Conservation (phyloP, 2,113 vertebrate genomes). For the Dicrurus megarhynchus region DNA sequence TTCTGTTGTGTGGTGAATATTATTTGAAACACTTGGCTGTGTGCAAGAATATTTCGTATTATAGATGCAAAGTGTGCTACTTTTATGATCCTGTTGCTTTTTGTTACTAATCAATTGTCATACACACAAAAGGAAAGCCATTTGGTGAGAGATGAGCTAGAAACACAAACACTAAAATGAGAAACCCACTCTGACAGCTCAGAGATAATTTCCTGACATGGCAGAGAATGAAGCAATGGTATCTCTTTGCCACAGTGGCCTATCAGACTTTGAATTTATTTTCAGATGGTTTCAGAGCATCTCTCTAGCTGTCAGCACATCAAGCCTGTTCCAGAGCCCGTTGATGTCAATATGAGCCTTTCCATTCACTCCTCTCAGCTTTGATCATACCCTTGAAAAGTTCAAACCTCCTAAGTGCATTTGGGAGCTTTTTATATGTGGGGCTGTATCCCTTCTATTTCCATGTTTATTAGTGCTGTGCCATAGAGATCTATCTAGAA, state of each 20-base stretch:
- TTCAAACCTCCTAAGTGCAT: neutral
- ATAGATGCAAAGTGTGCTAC: conserved; percentile 15
- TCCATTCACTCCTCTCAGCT: neutral
- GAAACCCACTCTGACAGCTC: conserved; percentile 9
- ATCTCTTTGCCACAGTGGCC: conserved; percentile 16
- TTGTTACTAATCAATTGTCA: conserved; percentile 51
- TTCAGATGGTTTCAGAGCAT: conserved; percentile 37
- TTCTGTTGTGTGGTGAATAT: neutral
- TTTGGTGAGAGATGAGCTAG: conserved; percentile 34
- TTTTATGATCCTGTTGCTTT: conserved; percentile 22
- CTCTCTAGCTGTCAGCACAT: conserved; percentile 23
- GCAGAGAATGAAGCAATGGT: conserved; percentile 23
- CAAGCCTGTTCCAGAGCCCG: neutral
- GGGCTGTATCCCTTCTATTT: neutral
- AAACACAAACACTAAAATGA: conserved; percentile 14
- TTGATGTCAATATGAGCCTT: neutral
- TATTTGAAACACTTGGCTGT: neutral
- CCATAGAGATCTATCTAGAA: neutral
- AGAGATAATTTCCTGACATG: conserved; percentile 44
- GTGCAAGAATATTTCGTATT: neutral
- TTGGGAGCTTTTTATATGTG: neutral
- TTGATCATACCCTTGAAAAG: neutral
- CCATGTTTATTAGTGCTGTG: neutral
- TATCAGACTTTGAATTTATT: conserved; percentile 43
- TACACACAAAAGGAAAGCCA: conserved; percentile 17